Base-by-base conservation (phyloP, 2,113 vertebrate species). In the Menidia beryllina region DNA sequence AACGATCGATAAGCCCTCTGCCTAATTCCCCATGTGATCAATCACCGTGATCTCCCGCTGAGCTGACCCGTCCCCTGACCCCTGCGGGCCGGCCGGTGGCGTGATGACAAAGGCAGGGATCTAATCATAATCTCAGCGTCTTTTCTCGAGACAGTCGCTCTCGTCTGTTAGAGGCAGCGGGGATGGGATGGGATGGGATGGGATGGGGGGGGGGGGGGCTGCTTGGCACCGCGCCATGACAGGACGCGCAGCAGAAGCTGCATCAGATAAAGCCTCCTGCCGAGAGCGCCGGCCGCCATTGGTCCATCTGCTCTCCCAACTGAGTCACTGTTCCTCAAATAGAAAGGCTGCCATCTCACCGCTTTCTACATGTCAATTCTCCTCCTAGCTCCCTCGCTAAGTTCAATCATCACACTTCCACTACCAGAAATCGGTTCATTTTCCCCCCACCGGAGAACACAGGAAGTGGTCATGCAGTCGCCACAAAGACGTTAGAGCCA, bases 241-340 rank as follows among this genome's bases (percentile, higher is more conserved):
- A 50, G 68, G 87, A 83, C 76, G 88, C 76, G 81, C 72, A 80
- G 79, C 75, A 75, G 81, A 79, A 80, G 79, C 75, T 77, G 86
- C 80, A 82, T 88, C 85, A 84, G 79, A 89, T 83, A 88, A 84
- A 25, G 48, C 62, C 82, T 73, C 86, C 86, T 76, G 79, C 85
- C 82, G 85, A 72, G 84, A 75, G 72, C 58, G 79, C 76, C 83
- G 69, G 79, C 80, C 45, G 77, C 83, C 85, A 81, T 72, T 67
- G 82, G 77, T 86, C 86, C 84, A 82, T 89, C 90, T 90, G 85
- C 63, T 85, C 79, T 69, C 87, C 72, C 79, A 72, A 69, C 64
- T 88, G 84, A 86, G 74, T 86, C 78, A 83, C 78, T 55, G 70
- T 14, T 85, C 86, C 72, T 69, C 75, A 82, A 87, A 89, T 89